Base-by-base conservation (phyloP, 2,888 invertebrate species). In the Monopis laevigella region DNA sequence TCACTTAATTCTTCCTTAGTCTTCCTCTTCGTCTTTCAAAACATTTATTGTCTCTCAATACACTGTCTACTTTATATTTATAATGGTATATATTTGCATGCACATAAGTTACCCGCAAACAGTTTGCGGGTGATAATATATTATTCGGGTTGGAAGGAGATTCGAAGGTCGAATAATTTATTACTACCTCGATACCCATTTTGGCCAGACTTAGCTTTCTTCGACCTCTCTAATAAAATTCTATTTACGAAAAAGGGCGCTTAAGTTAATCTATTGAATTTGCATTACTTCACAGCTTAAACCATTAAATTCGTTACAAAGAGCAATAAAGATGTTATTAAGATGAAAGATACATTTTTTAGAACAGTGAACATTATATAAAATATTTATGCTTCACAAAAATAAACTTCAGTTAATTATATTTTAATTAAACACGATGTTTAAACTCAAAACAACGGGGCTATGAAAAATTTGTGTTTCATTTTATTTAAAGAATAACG, bases 131-230 rank as follows among this genome's bases (percentile, higher is more conserved):
- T 21, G 21, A 3, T 12, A 21, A 36, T 36, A 36, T 36, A 36
- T 36, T 36, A 36, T 36, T 6, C 21, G 36, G 21, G 21, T n/a
- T 8, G 21, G 2, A 36, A 36, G 21, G 12, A 36, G 36, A 21
- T 21, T 21, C 36, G 19, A 17, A 21, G 12, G 21, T 18, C 36
- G 36, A 36, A 36, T 36, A 36, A 36, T 36, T 36, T 36, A 36
- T 21, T 19, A 21, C 14, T 11, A 36, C 36, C 36, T 21, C 13
- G 21, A 36, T 36, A 36, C 36, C 36, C 36, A 36, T 21, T 36
- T 36, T 21, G 36, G 11, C 21, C 19, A 13, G 36, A 36, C 21
- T 16, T 36, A 36, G 21, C 21, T 36, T 36, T 36, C 16, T 21
- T 36, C 32, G 8, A 32, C 32, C 32, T 32, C 10, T 2, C 32